phyloP scores from a whole-genome alignment of 2,113 vertebrate genomes.

The Xerus inauris region DNA sequence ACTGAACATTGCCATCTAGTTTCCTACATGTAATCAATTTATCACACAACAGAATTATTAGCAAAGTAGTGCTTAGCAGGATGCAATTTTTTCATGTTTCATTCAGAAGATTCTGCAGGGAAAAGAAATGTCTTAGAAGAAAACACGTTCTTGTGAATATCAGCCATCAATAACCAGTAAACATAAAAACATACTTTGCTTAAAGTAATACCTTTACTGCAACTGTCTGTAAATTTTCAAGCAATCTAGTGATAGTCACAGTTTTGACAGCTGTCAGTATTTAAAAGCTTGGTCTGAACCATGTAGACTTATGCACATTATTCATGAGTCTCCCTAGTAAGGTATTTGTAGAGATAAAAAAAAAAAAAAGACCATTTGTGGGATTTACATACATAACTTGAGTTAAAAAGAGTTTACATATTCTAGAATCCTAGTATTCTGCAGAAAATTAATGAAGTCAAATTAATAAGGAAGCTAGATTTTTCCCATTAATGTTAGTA shows the following conservation, averaged over 20 bases:
- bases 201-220: not conserved
- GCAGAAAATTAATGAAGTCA: slow-evolving; percentile 61
- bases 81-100: not conserved
- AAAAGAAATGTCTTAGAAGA: not conserved
- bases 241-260: not conserved
- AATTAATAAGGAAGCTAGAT: slow-evolving; percentile 59
- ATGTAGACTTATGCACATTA: slow-evolving; percentile 21
- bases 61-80: not conserved
- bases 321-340: not conserved
- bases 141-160: not conserved
- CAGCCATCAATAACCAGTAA: not conserved
- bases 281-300: slow-evolving; percentile 46
- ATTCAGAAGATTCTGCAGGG: not conserved
- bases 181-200: not conserved
- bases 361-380: slow-evolving; percentile 25
- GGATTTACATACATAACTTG: slow-evolving; percentile 65
- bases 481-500: slow-evolving; percentile 52
- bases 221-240: slow-evolving; percentile 25
- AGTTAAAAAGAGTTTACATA: slow-evolving; percentile 38
- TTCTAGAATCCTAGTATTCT: not conserved
- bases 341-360: slow-evolving; percentile 33
- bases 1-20: not conserved
- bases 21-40: slow-evolving; percentile 21
- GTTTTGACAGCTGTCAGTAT: slow-evolving; percentile 52
- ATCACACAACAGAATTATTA: not conserved